Evolutionary conservation across 2,113 vertebrate genomes (phyloP), one percentile per base, ranked within the genome.

Genomic region (Myxocyprinus asiaticus): DNA sequence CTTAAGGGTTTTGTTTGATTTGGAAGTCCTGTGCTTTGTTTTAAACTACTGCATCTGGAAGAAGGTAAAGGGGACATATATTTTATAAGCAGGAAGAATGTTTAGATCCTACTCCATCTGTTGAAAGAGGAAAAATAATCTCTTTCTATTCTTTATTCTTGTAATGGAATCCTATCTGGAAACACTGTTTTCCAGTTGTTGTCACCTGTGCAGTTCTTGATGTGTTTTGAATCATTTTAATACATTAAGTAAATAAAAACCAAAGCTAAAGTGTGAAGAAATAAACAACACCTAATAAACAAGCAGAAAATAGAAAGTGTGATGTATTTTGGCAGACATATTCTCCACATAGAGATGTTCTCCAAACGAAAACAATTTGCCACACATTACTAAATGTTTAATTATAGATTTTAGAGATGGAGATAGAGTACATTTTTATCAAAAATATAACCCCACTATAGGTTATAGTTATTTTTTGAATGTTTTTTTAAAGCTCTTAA

Each of bases 71-170:
- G 44, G 45, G 6, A 62, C 22, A 33, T 33, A 67, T 44, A 17
- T 61, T 71, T 76, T 72, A 45, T 62, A 63, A 74, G 45, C 64
- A 61, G 45, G 17, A 59, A 55, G 17, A 67, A 77, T 70, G 71
- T 80, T 71, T 76, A 83, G 72, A 67, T 75, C 7, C 12, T 43
- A 61, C 42, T 47, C 44, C 53, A 42, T 62, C 70, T 73, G 15
- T 47, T 47, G 50, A 15, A 77, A 62, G 66, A 61, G 59, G 59
- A 69, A 61, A 78, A 48, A 55, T 45, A 61, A 51, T 53, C n/a
- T 9, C 42, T 67, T 17, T 45, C 11, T 7, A 6, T 58, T 55
- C 63, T 58, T 67, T 58, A 51, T 63, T 59, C 47, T 70, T 69
- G 55, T 50, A 61, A 59, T 69, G 17, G 22, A 15, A 68, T 62